phyloP scores from a whole-genome alignment of 2,888 invertebrate genomes.

The Caenorhabditis zanzibari region DNA sequence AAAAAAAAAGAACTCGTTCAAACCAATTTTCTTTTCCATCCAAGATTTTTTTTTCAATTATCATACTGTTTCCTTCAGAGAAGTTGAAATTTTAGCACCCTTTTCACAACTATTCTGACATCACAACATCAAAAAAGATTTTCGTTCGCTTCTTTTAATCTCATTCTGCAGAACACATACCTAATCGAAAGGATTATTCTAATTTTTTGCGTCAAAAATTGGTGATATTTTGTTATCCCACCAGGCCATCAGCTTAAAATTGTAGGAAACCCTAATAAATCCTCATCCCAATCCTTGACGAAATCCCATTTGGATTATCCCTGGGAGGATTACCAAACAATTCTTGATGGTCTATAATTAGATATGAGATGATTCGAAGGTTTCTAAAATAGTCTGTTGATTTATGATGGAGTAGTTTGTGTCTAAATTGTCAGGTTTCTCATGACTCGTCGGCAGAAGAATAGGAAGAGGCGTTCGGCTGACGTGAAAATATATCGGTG shows the following conservation, averaged over 20 bases:
- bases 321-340: constrained; percentile 29
- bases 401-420: neutral
- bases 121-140: neutral
- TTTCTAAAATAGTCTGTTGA: constrained; percentile 13
- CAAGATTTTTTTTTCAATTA: too few species aligned
- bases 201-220: constrained; percentile 7
- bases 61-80: too few species aligned
- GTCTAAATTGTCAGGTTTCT: constrained; percentile 17
- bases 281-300: neutral
- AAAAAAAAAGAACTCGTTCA: too few species aligned
- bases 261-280: neutral
- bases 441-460: neutral
- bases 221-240: neutral
- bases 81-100: too few species aligned
- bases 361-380: constrained; percentile 3
- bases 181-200: constrained; percentile 18
- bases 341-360: constrained; percentile 18
- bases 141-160: neutral
- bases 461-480: neutral
- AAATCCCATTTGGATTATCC: constrained; percentile 24
- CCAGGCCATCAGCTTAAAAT: neutral
- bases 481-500: neutral
- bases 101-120: too few species aligned
- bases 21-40: too few species aligned
- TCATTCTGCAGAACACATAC: neutral